Base-by-base conservation (phyloP, 2,797 vertebrate species). In the Sebastes iracundus region DNA sequence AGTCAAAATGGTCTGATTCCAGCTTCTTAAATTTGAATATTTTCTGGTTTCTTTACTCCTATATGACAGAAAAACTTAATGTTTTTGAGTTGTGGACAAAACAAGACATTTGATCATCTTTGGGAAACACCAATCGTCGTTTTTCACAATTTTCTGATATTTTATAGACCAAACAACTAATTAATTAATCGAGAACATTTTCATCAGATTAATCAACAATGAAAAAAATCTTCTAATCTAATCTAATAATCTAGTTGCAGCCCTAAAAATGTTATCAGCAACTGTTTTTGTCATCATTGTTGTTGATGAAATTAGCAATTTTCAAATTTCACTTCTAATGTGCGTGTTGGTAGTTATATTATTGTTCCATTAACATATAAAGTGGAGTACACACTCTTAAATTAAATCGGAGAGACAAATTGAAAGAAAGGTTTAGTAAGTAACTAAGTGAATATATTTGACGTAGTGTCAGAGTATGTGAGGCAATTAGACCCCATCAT, bases 151-250 rank as follows among this genome's bases (percentile, higher is more conserved):
- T 46, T 46, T 46, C 16, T 18, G 16, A 7, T 2, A 46, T 46
- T 46, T 46, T 46, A 46, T 46, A 46, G 42, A 18, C 16, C 42
- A 18, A 46, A 46, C 42, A 46, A 46, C 42, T 42, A 16, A 46
- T 46, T 7, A 18, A 46, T 46, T 0, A 46, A 16, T 46, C 1
- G 0, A 18, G 42, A 46, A 46, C 0, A 46, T 46, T 1, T 7
- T 46, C 7, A 46, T 2, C 42, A 46, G 42, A 46, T 46, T 46
- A 46, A 18, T 46, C 42, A 18, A 46, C 16, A 8, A 46, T 18
- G 42, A 46, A 46, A 46, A 46, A 1, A 46, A 46, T 46, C 16
- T 46, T 18, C 7, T 46, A 46, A 46, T 46, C 42, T 46, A 16
- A 7, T 46, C 16, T 46, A 46, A 46, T 46, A 46, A 46, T 46